Percentiles rank a stretch among this genome's conserved stretches.
Conservation (phyloP, 2,888 invertebrate genomes). For the Branchellion lobata region DNA sequence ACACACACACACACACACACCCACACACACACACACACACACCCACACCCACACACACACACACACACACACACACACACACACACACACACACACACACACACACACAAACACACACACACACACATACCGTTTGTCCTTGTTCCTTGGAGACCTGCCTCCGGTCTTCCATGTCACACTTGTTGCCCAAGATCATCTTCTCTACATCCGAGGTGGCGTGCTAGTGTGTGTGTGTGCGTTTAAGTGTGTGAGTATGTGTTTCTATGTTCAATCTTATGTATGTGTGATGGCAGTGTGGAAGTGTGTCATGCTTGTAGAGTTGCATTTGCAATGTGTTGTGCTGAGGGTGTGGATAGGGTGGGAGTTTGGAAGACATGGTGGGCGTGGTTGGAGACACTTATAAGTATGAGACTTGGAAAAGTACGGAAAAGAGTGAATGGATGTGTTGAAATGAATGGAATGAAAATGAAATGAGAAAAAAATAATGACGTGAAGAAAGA, state of each 20-base stretch:
- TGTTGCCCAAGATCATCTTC: conserved; percentile 95
- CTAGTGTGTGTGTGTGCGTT: conserved; percentile 56
- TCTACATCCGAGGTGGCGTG: conserved; percentile 98
- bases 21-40: too few species aligned
- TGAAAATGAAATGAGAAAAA: neutral
- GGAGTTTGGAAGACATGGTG: too few species aligned
- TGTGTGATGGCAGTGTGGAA: neutral
- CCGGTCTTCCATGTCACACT: conserved; percentile 94
- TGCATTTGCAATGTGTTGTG: neutral
- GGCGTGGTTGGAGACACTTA: too few species aligned
- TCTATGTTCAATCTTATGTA: too few species aligned
- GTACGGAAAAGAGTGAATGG: neutral
- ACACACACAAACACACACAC: too few species aligned
- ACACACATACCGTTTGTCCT: conserved; percentile 71
- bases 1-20: too few species aligned
- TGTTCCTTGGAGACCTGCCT: conserved; percentile 92
- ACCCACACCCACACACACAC: too few species aligned
- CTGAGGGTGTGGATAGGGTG: neutral
- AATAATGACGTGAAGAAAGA: neutral
- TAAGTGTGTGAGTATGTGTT: neutral
- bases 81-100: too few species aligned
- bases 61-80: too few species aligned
- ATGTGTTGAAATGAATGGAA: neutral
- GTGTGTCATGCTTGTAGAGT: neutral
- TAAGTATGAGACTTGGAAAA: too few species aligned